These are phyloP conservation scores for Dendrolimus houi DNA, from an alignment of 2,888 invertebrate genomes.

Conservation along the genomic window DNA sequence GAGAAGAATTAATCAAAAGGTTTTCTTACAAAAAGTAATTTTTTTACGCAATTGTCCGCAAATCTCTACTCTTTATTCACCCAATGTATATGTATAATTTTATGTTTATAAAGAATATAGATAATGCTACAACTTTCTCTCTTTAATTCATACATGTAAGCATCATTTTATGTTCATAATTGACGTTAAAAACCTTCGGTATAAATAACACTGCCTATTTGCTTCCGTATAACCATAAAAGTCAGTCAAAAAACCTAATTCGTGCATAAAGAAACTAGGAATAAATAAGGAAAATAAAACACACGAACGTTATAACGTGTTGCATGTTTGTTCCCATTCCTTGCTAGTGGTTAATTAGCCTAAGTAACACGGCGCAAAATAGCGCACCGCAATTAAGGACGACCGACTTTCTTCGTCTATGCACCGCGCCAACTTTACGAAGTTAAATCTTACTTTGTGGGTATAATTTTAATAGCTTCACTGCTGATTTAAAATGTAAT, in stretches of 20 bases:
- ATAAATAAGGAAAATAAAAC: constrained; percentile 2
- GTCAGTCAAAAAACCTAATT: background rate
- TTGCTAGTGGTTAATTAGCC: constrained; percentile 37
- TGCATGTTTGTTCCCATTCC: constrained; percentile 33
- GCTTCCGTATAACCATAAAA: no score
- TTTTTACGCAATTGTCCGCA: no score
- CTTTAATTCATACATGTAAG: no score
- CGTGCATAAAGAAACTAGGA: constrained; percentile 5
- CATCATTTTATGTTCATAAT: no score
- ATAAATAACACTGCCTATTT: no score
- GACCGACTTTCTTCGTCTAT: constrained; percentile 29
- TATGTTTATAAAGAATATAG: no score
- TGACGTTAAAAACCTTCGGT: no score
- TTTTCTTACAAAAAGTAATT: no score
- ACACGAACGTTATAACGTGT: constrained; percentile 17
- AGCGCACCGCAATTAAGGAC: constrained; percentile 38
- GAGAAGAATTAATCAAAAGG: no score
- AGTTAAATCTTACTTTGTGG: constrained; percentile 31
- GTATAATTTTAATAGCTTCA: constrained; percentile 18
- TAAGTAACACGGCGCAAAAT: constrained; percentile 40
- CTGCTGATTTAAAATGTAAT: background rate
- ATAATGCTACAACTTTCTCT: no score
- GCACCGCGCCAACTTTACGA: constrained; percentile 19
- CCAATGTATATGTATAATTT: no score
- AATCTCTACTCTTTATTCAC: no score